These are phyloP conservation scores for Eupristina koningsbergeri DNA, from an alignment of 1,140 invertebrate genomes.

Conservation along the genomic window DNA sequence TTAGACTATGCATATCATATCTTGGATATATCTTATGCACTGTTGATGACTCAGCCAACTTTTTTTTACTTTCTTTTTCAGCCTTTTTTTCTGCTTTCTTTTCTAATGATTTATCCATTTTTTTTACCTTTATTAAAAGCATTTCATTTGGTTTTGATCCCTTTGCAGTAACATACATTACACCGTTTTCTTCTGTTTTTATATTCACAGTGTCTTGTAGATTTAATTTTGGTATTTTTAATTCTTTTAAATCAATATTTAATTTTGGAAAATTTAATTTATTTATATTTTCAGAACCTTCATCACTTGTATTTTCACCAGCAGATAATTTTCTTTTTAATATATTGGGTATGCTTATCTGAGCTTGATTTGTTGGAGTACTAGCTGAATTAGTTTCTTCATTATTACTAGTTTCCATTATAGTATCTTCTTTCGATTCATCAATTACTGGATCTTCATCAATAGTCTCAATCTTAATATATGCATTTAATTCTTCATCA, in stretches of 20 bases:
- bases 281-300: slow-evolving; percentile 21
- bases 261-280: slow-evolving; percentile 39
- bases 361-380: background rate
- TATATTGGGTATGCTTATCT: slow-evolving; percentile 61
- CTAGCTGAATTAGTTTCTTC: background rate
- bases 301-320: slow-evolving; percentile 20
- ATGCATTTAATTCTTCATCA: slow-evolving; percentile 56
- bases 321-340: slow-evolving; percentile 59
- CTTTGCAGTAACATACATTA: slow-evolving; percentile 72
- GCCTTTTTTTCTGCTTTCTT: slow-evolving; percentile 65
- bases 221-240: slow-evolving; percentile 64
- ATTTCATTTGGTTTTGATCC: slow-evolving; percentile 70
- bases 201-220: slow-evolving; percentile 62
- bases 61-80: slow-evolving; percentile 65
- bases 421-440: slow-evolving; percentile 44
- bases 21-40: slow-evolving; percentile 52
- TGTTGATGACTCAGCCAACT: slow-evolving; percentile 61
- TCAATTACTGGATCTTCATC: slow-evolving; percentile 28
- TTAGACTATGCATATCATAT: slow-evolving; percentile 1
- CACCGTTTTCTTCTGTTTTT: slow-evolving; percentile 64
- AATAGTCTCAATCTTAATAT: slow-evolving; percentile 55
- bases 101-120: slow-evolving; percentile 67
- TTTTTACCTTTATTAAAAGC: slow-evolving; percentile 71
- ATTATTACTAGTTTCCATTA: slow-evolving; percentile 45
- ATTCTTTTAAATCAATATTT: slow-evolving; percentile 47